Evolutionary conservation across 2,113 vertebrate species (phyloP).

Genomic region (Neolamprologus toae): DNA sequence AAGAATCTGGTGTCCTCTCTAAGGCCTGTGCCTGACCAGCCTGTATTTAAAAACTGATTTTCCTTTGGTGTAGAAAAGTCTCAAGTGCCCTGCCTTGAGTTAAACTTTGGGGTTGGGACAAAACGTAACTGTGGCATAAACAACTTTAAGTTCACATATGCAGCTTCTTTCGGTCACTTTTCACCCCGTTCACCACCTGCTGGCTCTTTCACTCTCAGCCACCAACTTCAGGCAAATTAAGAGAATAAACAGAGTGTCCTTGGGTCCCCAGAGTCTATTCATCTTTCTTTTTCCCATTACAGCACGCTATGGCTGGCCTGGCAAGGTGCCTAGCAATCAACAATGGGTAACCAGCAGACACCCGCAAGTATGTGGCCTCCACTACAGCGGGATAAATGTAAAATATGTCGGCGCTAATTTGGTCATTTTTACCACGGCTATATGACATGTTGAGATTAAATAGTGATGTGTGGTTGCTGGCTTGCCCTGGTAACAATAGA

Average conservation of each 20-base stretch:
- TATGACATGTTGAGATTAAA: constrained; percentile 58
- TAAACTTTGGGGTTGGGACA: background rate
- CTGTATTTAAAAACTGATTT: background rate
- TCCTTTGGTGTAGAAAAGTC: background rate
- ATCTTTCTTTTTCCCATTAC: constrained; percentile 58
- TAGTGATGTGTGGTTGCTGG: constrained; percentile 39
- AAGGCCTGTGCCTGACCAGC: background rate
- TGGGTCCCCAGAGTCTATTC: constrained; percentile 43
- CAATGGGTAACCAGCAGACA: constrained; percentile 64
- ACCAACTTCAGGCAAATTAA: constrained; percentile 41
- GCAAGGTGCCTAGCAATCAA: constrained; percentile 46
- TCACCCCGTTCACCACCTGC: constrained; percentile 31
- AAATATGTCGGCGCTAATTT: constrained; percentile 53
- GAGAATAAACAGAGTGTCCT: constrained; percentile 58
- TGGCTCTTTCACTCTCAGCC: background rate
- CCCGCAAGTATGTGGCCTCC: constrained; percentile 51
- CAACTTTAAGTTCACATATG: background rate
- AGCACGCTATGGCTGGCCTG: constrained; percentile 27
- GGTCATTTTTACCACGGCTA: constrained; percentile 36
- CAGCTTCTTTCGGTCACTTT: constrained; percentile 13
- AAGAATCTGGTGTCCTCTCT: background rate
- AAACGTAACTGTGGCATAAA: background rate
- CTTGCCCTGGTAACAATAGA: constrained; percentile 34
- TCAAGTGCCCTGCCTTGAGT: background rate
- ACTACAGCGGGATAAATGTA: constrained; percentile 22